Conservation (phyloP, 1,140 invertebrate species). For the Plectus sambesii region DNA sequence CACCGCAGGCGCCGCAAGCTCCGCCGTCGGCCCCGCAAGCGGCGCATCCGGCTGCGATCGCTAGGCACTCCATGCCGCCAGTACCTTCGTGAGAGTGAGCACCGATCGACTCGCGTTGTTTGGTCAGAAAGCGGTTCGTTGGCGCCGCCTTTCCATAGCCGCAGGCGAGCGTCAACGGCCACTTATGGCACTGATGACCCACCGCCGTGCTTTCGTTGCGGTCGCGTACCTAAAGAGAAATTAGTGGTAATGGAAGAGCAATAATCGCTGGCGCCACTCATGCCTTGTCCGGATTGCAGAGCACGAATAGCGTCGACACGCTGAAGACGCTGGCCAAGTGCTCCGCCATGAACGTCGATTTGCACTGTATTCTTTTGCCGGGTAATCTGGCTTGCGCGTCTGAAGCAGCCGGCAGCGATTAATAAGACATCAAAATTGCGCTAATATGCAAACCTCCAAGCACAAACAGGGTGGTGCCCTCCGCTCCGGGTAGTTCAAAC, state of each 20-base stretch:
- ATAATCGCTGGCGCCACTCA: no score
- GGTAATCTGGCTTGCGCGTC: slow-evolving; percentile 35
- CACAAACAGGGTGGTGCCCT: slow-evolving; percentile 32
- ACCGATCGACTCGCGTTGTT: slow-evolving; percentile 8
- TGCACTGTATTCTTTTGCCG: slow-evolving; percentile 34
- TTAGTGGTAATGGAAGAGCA: no score
- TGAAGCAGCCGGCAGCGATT: slow-evolving; percentile 6
- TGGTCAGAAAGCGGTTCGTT: slow-evolving; percentile 17
- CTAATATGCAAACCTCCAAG: slow-evolving; percentile 24
- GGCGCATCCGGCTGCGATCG: no score
- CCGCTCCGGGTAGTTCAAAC: slow-evolving; percentile 28
- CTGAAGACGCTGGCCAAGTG: slow-evolving; percentile 34
- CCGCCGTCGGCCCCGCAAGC: no score
- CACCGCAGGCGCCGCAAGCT: background rate
- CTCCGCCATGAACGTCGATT: slow-evolving; percentile 29
- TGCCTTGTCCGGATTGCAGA: slow-evolving; percentile 35
- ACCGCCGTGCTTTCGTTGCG: slow-evolving; percentile 17
- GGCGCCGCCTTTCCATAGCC: slow-evolving; percentile 29
- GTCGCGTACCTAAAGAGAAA: no score
- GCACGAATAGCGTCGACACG: slow-evolving; percentile 32
- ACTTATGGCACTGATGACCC: slow-evolving; percentile 33
- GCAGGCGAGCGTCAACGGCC: slow-evolving; percentile 33
- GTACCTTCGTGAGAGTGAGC: background rate
- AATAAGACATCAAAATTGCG: background rate
- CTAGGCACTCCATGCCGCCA: slow-evolving; percentile 17